Percentiles rank a stretch among this genome's conserved stretches.
phyloP scores from a whole-genome alignment of 2,797 vertebrate genomes.

The Spinus pinus region DNA sequence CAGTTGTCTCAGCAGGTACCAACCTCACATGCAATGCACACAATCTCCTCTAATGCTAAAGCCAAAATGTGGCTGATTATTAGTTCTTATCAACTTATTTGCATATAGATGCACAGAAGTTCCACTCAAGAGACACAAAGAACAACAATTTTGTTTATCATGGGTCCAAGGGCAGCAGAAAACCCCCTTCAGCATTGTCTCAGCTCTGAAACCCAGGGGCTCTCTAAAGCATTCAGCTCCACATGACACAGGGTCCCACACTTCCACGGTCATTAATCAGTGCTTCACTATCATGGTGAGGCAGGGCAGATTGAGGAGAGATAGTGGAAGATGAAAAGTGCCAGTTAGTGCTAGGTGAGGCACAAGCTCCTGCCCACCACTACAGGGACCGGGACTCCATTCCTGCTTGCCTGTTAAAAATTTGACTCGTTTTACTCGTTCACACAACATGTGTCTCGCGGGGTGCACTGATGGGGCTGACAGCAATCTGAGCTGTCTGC shows the following conservation, averaged over 20 bases:
- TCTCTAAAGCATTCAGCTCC: not conserved
- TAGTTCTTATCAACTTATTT: not conserved
- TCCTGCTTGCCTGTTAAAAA: not conserved
- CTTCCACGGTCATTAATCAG: not conserved
- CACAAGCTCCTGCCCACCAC: not conserved
- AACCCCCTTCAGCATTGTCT: not conserved
- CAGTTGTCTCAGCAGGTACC: not conserved
- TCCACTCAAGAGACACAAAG: not conserved
- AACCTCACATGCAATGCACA: not conserved
- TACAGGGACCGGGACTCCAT: not conserved
- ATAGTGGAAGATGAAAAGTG: not conserved
- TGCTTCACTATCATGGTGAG: not conserved
- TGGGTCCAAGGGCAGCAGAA: not conserved
- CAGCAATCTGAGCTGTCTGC: not conserved
- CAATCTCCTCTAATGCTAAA: not conserved
- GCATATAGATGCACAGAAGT: not conserved
- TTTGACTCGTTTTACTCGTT: not conserved
- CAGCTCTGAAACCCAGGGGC: not conserved
- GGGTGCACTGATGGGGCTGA: not conserved
- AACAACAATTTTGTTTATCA: not conserved
- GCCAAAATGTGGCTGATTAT: not conserved
- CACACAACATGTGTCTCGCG: rapidly evolving
- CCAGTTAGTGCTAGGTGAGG: not conserved
- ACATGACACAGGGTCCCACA: rapidly evolving
- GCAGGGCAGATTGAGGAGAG: not conserved